These are phyloP conservation scores for Tiaroga cobitis DNA, from an alignment of 2,797 vertebrate genomes.

Conservation along the genomic window DNA sequence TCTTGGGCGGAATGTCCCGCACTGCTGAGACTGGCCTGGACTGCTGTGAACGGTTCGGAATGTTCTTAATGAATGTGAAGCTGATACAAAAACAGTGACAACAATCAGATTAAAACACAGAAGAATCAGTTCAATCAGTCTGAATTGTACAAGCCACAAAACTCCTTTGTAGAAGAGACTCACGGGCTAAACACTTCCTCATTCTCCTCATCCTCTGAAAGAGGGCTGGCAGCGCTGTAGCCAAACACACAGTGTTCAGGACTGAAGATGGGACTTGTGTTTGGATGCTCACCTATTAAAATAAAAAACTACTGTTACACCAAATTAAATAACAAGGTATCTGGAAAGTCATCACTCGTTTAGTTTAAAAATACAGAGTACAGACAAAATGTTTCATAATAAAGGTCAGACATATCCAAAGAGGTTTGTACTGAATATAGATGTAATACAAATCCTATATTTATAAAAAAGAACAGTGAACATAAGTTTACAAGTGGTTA, in stretches of 20 bases:
- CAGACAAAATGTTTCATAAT: background rate
- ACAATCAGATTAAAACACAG: background rate
- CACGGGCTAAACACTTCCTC: slow-evolving; percentile 78
- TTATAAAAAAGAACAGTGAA: too few relatives aligned
- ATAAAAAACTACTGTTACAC: background rate
- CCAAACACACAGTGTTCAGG: slow-evolving; percentile 79
- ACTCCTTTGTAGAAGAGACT: slow-evolving; percentile 57
- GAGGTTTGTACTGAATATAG: background rate
- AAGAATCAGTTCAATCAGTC: background rate
- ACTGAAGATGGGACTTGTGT: slow-evolving; percentile 68
- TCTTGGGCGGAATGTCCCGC: slow-evolving; percentile 76
- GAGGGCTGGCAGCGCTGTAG: slow-evolving; percentile 71
- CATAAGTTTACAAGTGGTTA: too few relatives aligned
- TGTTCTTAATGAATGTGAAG: slow-evolving; percentile 76
- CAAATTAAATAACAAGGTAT: background rate
- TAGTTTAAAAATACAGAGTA: background rate
- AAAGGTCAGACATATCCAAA: background rate
- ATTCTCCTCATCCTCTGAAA: slow-evolving; percentile 73
- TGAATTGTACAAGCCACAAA: background rate
- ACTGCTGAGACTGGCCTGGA: slow-evolving; percentile 62
- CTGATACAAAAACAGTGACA: slow-evolving; percentile 59
- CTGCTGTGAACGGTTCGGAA: slow-evolving; percentile 66
- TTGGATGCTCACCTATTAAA: slow-evolving; percentile 66
- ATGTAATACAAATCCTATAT: too few relatives aligned
- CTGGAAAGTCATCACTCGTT: background rate